A percentile compares a stretch with the other conserved stretches of the same genome.
phyloP scores from a whole-genome alignment of 2,888 invertebrate genomes.

The Andrena dorsata region DNA sequence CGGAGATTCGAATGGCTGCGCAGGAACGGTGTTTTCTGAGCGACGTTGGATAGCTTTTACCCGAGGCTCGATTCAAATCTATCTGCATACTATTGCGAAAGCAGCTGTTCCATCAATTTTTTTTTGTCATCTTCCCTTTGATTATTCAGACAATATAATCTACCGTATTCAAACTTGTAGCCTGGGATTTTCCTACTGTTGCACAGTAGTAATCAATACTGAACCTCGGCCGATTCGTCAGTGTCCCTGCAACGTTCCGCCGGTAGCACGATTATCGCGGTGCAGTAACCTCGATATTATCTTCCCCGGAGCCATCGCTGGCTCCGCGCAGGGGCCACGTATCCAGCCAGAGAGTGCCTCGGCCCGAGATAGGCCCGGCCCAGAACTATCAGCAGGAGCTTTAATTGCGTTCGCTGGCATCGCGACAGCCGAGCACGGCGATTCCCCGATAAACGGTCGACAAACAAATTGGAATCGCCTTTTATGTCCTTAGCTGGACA shows the following conservation, averaged over 20 bases:
- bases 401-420: conserved; percentile 71
- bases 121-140: no score
- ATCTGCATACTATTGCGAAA: no score
- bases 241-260: background rate
- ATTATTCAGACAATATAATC: no score
- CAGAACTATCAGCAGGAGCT: conserved; percentile 33
- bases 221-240: background rate
- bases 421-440: conserved; percentile 51
- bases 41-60: background rate
- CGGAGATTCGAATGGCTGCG: background rate
- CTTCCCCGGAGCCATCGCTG: background rate
- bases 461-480: conserved; percentile 80
- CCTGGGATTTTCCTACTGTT: no score
- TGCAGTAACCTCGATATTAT: background rate
- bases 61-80: background rate
- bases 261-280: background rate
- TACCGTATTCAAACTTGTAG: no score
- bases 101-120: no score
- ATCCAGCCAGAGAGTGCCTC: background rate
- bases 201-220: background rate
- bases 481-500: conserved; percentile 66
- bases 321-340: background rate
- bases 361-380: background rate
- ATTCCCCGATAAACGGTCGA: conserved; percentile 74
- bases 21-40: background rate